These are phyloP conservation scores for Stegophylla sp. DNA, from an alignment of 2,888 invertebrate species.

Conservation along the genomic window DNA sequence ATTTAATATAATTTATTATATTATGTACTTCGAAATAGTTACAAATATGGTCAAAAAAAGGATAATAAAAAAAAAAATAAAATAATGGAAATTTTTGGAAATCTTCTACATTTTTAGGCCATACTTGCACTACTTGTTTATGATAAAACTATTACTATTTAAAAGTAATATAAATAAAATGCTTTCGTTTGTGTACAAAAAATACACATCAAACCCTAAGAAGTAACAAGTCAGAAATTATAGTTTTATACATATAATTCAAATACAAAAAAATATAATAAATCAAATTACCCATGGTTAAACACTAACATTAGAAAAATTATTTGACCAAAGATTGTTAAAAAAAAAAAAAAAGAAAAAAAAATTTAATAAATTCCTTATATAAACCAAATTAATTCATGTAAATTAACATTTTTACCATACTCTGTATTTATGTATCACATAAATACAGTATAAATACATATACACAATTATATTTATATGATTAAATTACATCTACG, in stretches of 20 bases:
- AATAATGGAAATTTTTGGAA: constrained; percentile 22
- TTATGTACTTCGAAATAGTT: constrained; percentile 22
- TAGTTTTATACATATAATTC: constrained; percentile 29
- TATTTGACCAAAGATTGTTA: constrained; percentile 36
- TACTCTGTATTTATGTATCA: constrained; percentile 45
- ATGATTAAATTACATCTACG: constrained; percentile 56
- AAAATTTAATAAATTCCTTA: constrained; percentile 31
- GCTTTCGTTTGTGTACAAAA: constrained; percentile 31
- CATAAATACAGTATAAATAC: too few relatives aligned
- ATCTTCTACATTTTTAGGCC: constrained; percentile 1
- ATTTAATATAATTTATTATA: constrained; percentile 34
- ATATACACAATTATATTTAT: constrained; percentile 58
- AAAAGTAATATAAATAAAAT: neutral
- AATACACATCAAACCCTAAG: constrained; percentile 9
- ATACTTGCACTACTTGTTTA: neutral
- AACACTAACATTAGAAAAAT: constrained; percentile 36
- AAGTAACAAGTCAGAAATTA: constrained; percentile 22
- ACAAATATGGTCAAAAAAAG: constrained; percentile 33
- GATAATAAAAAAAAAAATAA: constrained; percentile 43
- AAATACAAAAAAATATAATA: constrained; percentile 47
- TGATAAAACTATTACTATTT: neutral
- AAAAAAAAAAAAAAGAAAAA: too few relatives aligned
- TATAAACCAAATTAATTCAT: constrained; percentile 55
- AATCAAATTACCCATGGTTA: constrained; percentile 48
- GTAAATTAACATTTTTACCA: constrained; percentile 50